A percentile compares a stretch with the other conserved stretches of the same genome.
Evolutionary conservation across 2,113 vertebrate species (phyloP).

Genomic region (Pedetes capensis): DNA sequence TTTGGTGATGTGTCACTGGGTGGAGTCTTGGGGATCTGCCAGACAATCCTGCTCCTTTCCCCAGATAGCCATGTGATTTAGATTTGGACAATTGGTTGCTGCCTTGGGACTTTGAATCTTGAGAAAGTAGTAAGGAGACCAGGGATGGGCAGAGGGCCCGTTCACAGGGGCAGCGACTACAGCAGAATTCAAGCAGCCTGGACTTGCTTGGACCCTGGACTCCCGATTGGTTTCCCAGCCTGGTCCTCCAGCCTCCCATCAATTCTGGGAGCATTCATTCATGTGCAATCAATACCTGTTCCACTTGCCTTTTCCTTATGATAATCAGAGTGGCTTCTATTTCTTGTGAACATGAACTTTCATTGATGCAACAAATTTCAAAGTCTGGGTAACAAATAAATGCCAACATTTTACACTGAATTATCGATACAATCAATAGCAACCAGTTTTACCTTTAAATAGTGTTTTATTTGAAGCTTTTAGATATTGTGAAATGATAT

Average conservation of each 20-base stretch:
- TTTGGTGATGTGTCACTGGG: background rate
- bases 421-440: background rate
- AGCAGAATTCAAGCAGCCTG: background rate
- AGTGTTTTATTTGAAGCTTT: slow-evolving; percentile 4
- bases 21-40: background rate
- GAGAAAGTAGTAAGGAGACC: background rate
- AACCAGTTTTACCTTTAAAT: background rate
- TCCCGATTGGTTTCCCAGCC: background rate
- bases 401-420: background rate
- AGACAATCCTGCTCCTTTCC: background rate
- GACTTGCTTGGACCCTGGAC: background rate
- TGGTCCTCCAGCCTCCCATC: background rate
- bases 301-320: background rate
- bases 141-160: background rate
- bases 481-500: background rate
- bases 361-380: background rate
- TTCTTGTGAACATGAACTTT: slow-evolving; percentile 15
- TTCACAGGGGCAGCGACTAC: no score
- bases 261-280: background rate
- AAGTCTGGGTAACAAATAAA: background rate
- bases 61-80: background rate
- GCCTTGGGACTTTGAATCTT: background rate
- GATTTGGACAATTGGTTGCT: background rate
- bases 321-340: background rate
- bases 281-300: background rate